phyloP scores from a whole-genome alignment of 2,113 vertebrate species.

The Forbesichthys agassizii region DNA sequence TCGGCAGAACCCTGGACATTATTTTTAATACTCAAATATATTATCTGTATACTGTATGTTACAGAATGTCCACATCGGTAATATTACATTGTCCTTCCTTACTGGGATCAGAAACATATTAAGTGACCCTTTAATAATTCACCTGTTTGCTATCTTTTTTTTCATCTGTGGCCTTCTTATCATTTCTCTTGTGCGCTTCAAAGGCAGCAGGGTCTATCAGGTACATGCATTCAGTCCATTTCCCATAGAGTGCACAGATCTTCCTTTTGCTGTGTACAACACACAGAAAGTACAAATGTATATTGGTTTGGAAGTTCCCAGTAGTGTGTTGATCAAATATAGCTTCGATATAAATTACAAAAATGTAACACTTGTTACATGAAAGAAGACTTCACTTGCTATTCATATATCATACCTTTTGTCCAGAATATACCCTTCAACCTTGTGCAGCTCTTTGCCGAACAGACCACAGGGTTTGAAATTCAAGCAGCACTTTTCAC shows the following conservation, averaged over 20 bases:
- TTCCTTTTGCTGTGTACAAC: conserved; percentile 88
- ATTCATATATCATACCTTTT: conserved; percentile 82
- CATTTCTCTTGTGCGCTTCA: conserved; percentile 88
- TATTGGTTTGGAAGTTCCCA: background rate
- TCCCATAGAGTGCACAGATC: conserved; percentile 89
- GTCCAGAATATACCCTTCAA: conserved; percentile 97
- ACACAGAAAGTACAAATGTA: background rate
- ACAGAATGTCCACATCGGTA: background rate
- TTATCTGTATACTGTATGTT: background rate
- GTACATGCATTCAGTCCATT: conserved; percentile 96
- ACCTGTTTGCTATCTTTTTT: conserved; percentile 89
- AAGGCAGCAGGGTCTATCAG: conserved; percentile 83
- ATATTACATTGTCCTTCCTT: background rate
- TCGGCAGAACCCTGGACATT: conserved; percentile 68
- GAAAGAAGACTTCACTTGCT: too few species aligned
- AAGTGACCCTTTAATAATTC: background rate
- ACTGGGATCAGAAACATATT: background rate
- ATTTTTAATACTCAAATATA: background rate
- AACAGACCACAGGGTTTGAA: conserved; percentile 98
- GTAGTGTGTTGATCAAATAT: background rate
- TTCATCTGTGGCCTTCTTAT: conserved; percentile 87
- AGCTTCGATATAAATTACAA: background rate
- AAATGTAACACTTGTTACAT: too few species aligned
- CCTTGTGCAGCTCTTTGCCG: conserved; percentile 97
- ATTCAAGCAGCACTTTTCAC: conserved; percentile 90